Evolutionary conservation across 2,888 invertebrate genomes (phyloP), one percentile per base, ranked within the genome.

Genomic region (Spialia ferax): DNA sequence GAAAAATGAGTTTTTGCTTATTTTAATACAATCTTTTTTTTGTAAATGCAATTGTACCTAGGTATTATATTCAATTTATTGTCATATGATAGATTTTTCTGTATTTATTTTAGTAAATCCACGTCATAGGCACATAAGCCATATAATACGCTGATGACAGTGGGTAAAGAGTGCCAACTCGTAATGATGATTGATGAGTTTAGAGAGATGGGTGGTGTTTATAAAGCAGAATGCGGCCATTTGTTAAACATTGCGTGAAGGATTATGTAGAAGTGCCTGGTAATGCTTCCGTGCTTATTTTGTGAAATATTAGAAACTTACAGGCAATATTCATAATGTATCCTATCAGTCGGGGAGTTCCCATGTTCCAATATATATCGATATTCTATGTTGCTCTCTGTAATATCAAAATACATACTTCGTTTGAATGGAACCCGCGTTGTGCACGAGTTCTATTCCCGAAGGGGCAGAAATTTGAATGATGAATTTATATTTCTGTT

Each of bases 141-240:
- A n/a, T n/a, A n/a, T n/a, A n/a, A 7, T 15, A 5, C 18, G 13
- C 2, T 52, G 23, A 52, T 52, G n/a, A 23, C 23, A 11, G 23
- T 52, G 23, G 23, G 35, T 45, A 63, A 63, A 63, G 29, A 63
- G 45, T 55, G 54, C 8, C 23, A 63, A 42, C 29, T 55, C 29
- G 18, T 55, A 56, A 63, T 29, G 18, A 56, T 63, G 55, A 63
- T 63, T 55, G 55, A 63, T 63, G 63, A 63, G 63, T 42, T 61
- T 15, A 22, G 6, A 18, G 29, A 63, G 55, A 45, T 63, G 26
- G 26, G 18, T 55, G 45, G 29, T 55, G 55, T 29, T 29, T 63
- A 56, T 45, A 61, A 42, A 55, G 55, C 29, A 29, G 63, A 20
- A 54, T 22, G 22, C 11, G 29, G 29, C 55, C 42, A 55, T 63